Evolutionary conservation across 92 coral and sea anemone genomes (phyloP), one percentile per base, ranked within the genome.

Genomic region (Paragorgia papillata): DNA sequence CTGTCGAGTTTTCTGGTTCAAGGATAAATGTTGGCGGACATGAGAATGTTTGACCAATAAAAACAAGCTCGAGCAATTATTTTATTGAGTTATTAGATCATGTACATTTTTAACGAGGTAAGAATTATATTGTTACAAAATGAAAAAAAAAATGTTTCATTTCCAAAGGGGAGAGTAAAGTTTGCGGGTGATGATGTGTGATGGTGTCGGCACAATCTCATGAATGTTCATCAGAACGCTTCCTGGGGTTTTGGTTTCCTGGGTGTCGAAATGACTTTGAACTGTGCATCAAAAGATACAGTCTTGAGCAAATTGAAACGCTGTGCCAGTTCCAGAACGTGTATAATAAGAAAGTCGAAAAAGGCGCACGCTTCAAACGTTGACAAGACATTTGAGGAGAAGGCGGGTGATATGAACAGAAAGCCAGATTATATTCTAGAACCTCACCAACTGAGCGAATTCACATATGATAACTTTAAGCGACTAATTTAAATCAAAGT

Each of bases 381-480:
- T 37, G 10, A 37, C 43, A 37, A 4, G 43, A 37, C 43, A 37
- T 37, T 37, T 37, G 4, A 10, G 4, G 10, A 10, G 43, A 37
- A 4, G 43, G 43, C 43, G 43, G 4, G 10, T 37, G 43, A 4
- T 37, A 37, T 10, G 10, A 37, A 10, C 10, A 37, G 4, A 37
- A 37, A 37, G 43, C 4, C 10, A 4, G 4, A 4, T 10, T 10
- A 37, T 37, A 37, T 4, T 37, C 43, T 4, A 37, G 10, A 10
- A 37, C 10, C 43, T 37, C 30, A 21, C 58, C 75, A 46, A 28
- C 75, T 46, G 78, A 3, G 78, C 51, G 4, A 29, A 17, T 8
- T 49, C 63, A 32, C 26, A 71, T 71, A 43, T 7, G 54, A 55
- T 71, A 71, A 53, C 78, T 27, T 49, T 55, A 71, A 71, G 18